A percentile compares a stretch with the other conserved stretches of the same genome.
phyloP scores from a whole-genome alignment of 2,888 invertebrate genomes.

The Allygus modestus region DNA sequence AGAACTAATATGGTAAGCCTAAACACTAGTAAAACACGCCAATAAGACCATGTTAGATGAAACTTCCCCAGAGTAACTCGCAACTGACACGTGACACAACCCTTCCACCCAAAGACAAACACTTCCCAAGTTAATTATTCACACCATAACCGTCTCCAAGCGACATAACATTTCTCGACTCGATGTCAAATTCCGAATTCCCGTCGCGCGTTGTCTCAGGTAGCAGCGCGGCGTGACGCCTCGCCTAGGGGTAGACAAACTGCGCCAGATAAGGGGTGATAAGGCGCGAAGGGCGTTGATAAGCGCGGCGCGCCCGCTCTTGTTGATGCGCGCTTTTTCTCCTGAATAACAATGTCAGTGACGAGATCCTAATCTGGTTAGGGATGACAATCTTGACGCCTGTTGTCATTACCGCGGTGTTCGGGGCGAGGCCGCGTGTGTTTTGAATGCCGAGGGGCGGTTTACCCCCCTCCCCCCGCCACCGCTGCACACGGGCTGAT shows the following conservation, averaged over 20 bases:
- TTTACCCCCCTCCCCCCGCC: too few species aligned
- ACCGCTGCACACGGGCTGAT: neutral
- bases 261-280: conserved; percentile 10
- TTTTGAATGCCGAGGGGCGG: neutral
- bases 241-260: conserved; percentile 11
- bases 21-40: too few species aligned
- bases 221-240: neutral
- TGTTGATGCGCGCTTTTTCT: conserved; percentile 59
- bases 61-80: too few species aligned
- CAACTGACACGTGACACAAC: too few species aligned
- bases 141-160: too few species aligned
- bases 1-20: too few species aligned
- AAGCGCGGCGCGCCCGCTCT: neutral
- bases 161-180: too few species aligned
- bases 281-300: neutral
- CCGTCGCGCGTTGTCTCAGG: neutral
- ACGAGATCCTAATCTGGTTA: conserved; percentile 64
- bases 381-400: conserved; percentile 51
- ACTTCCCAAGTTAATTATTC: too few species aligned
- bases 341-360: conserved; percentile 62
- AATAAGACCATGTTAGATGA: too few species aligned
- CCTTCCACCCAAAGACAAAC: too few species aligned
- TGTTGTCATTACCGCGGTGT: conserved; percentile 23
- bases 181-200: neutral
- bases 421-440: neutral